A percentile compares a stretch with the other conserved stretches of the same genome.
phyloP scores from a whole-genome alignment of 2,113 vertebrate genomes.

The Zapus hudsonius region DNA sequence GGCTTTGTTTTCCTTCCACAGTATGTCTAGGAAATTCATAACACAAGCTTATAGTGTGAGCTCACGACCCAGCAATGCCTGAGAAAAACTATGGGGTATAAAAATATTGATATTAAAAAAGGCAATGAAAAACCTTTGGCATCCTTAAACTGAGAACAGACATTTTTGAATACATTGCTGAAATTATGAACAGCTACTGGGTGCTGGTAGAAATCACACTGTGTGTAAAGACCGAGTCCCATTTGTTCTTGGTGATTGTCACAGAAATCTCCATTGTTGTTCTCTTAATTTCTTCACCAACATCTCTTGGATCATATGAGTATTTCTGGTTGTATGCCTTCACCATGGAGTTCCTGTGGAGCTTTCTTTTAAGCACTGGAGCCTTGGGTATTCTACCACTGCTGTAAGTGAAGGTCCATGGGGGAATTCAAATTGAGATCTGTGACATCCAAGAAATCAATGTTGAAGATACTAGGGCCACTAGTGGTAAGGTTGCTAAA shows the following conservation, averaged over 20 bases:
- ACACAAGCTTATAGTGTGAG: conserved; percentile 9
- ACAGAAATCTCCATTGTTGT: neutral
- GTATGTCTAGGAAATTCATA: neutral
- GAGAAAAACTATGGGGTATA: conserved; percentile 53
- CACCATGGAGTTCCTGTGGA: neutral
- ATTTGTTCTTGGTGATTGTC: neutral
- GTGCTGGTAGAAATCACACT: conserved; percentile 13
- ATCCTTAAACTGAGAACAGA: conserved; percentile 49
- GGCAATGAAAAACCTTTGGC: conserved; percentile 35
- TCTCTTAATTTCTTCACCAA: neutral
- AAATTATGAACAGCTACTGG: conserved; percentile 50
- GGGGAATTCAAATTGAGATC: conserved; percentile 96
- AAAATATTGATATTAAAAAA: conserved; percentile 46
- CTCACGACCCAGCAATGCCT: conserved; percentile 34
- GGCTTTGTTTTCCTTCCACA: neutral
- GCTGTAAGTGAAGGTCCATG: conserved; percentile 97
- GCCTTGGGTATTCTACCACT: conserved; percentile 89
- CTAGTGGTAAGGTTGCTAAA: conserved; percentile 88
- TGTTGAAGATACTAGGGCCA: conserved; percentile 95
- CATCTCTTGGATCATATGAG: neutral
- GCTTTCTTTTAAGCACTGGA: neutral
- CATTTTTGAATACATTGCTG: conserved; percentile 40
- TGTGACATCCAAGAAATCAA: conserved; percentile 95
- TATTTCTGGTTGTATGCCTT: neutral
- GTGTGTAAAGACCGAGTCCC: neutral